Conservation (phyloP, 2,888 invertebrate species). For the Atrina japonica region DNA sequence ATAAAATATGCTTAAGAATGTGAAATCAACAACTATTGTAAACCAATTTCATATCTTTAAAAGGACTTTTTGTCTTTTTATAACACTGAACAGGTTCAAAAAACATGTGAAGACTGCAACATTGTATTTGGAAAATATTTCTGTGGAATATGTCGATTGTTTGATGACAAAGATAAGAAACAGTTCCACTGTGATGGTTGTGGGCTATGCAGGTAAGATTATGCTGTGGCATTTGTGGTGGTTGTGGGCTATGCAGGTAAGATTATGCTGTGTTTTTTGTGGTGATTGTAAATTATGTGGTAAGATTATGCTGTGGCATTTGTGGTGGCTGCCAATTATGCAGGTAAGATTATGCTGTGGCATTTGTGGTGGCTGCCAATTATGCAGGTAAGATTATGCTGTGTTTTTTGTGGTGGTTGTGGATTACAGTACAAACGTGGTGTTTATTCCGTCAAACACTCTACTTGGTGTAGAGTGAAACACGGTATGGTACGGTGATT, state of each 20-base stretch:
- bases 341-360: conserved; percentile 81
- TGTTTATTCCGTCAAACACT: too few species aligned
- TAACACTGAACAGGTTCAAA: conserved; percentile 63
- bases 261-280: conserved; percentile 82
- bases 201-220: conserved; percentile 88
- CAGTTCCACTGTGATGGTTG: conserved; percentile 95
- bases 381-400: conserved; percentile 85
- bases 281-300: conserved; percentile 93
- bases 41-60: too few species aligned
- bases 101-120: conserved; percentile 65
- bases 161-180: conserved; percentile 93
- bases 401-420: conserved; percentile 87
- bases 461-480: too few species aligned
- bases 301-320: conserved; percentile 39
- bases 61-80: too few species aligned
- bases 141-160: conserved; percentile 92
- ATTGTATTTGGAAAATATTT: conserved; percentile 86
- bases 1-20: too few species aligned
- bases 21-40: too few species aligned
- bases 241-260: conserved; percentile 92
- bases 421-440: too few species aligned
- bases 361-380: conserved; percentile 90
- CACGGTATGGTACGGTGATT: too few species aligned
- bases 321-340: conserved; percentile 95
- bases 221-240: conserved; percentile 84